Base-by-base conservation (phyloP, 2,888 invertebrate species). In the Amblyjoppa proteus region DNA sequence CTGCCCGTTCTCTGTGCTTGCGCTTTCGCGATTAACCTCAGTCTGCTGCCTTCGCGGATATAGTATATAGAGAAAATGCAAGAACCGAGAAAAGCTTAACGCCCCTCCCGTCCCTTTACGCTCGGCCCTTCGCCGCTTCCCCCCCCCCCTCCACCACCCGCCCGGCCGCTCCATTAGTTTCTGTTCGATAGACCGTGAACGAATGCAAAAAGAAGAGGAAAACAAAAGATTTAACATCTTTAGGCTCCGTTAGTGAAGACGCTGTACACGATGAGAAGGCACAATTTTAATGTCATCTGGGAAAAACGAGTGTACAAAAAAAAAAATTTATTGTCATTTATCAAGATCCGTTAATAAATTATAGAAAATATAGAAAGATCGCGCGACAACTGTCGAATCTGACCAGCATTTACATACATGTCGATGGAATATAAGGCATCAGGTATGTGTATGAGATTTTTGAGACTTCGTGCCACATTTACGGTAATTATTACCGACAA, bases 1-100 rank as follows among this genome's bases (percentile, higher is more conserved):
- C 75, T 31, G 20, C 61, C 49, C 25, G 20, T 25, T 61, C 68
- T 68, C 58, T 73, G 71, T 64, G 75, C 41, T 84, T 79, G 88
- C 88, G 83, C 79, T 85, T 83, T 89, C 83, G 85, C 88, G 90
- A 91, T 92, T 92, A 92, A 91, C 85, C 88, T 86, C 90, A 89
- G 90, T 91, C 91, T 89, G 82, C 87, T 87, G 90, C 87, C 87
- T 87, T 78, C 86, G 79, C 87, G 84, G 82, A 81, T 85, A 88
- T 84, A 87, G 34, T 82, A 74, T 74, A 74, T 70, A 68, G 56
- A 68, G 66, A 69, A 71, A 84, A 75, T 75, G 75, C 64, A 74
- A 75, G 74, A 84, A 79, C 61, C 69, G 74, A 83, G 78, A 75
- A 75, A 83, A 83, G 75, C 78, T 78, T 68, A 45, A 61, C 31